Base-by-base conservation (phyloP, 2,797 vertebrate species). In the Nyctalus aviator region DNA sequence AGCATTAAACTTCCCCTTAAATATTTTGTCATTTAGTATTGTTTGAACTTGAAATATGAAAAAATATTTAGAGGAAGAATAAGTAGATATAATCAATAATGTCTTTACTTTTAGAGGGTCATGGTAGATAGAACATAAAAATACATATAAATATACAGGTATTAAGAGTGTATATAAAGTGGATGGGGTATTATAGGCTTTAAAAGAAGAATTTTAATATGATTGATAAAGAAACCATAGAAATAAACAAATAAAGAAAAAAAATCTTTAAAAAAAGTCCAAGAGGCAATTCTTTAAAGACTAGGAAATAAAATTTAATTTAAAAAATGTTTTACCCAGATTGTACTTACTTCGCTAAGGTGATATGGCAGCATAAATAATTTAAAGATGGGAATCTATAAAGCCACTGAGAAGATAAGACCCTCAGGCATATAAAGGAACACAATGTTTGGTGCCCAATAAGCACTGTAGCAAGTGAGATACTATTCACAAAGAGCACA, bases 331-430 rank as follows among this genome's bases (percentile, higher is more conserved):
- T 95, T 71, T 18, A 53, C 21, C 6, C 13, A 91, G 37, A 50
- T 72, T 91, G 81, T 89, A 44, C 48, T 91, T 84, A 77, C 23
- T 89, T 92, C 91, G 46, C 27, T 64, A 32, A 68, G 41, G 17
- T 73, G 20, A 15, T 17, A 64, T 13, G 44, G 17, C 6, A 82
- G 15, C 20, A 35, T 57, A 18, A 78, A 88, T 13, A 68, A 69
- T 68, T 55, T 55, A 78, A 79, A 81, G 27, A n/a, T 11, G 8
- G 27, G 50, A 21, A 14, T 86, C 77, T 71, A n/a, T 76, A n/a
- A 88, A n/a, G 44, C n/a, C 41, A 8, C 27, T 69, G 23, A 68
- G 32, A 91, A 81, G 41, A 6, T 76, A 15, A 88, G 68, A 59
- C 18, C 27, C 30, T 37, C 0, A 27, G 25, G 23, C 21, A 15